Conservation (phyloP, 2,888 invertebrate genomes). For the Kuschelorhynchus macadamiae region DNA sequence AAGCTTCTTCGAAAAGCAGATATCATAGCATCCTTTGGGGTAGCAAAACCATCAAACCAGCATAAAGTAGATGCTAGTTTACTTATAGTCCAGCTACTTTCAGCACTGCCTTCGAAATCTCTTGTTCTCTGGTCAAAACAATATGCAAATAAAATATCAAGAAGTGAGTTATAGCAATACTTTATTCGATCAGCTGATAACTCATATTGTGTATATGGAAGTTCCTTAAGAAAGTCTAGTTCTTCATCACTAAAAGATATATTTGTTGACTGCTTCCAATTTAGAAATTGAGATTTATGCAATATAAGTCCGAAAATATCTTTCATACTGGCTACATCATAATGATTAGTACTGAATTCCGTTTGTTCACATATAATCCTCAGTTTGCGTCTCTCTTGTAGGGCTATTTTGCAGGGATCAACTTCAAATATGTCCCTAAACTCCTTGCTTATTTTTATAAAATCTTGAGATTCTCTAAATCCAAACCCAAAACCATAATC, state of each 20-base stretch:
- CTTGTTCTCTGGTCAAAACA: slow-evolving; percentile 86
- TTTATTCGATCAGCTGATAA: slow-evolving; percentile 68
- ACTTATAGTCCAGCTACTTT: slow-evolving; percentile 89
- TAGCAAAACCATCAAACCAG: slow-evolving; percentile 81
- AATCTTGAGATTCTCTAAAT: slow-evolving; percentile 66
- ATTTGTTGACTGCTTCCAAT: slow-evolving; percentile 56
- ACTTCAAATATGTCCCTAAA: slow-evolving; percentile 83
- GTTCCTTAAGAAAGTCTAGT: slow-evolving; percentile 78
- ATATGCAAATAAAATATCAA: slow-evolving; percentile 87
- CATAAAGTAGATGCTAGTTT: slow-evolving; percentile 86
- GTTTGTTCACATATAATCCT: slow-evolving; percentile 74
- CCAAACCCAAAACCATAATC: slow-evolving; percentile 65
- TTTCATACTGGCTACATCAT: slow-evolving; percentile 83
- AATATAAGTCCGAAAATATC: slow-evolving; percentile 73
- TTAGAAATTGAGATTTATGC: slow-evolving; percentile 71
- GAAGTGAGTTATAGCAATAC: slow-evolving; percentile 75
- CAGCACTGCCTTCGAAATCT: slow-evolving; percentile 81
- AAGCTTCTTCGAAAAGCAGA: slow-evolving; percentile 80
- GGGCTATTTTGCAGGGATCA: slow-evolving; percentile 75
- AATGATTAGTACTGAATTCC: slow-evolving; percentile 85
- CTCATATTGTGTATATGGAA: slow-evolving; percentile 83
- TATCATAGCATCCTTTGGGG: slow-evolving; percentile 74
- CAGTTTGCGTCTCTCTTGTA: slow-evolving; percentile 72
- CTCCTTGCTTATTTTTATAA: slow-evolving; percentile 72
- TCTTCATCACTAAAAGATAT: slow-evolving; percentile 69